These are phyloP conservation scores for Erannis defoliaria DNA, from an alignment of 2,888 invertebrate genomes.

Conservation along the genomic window DNA sequence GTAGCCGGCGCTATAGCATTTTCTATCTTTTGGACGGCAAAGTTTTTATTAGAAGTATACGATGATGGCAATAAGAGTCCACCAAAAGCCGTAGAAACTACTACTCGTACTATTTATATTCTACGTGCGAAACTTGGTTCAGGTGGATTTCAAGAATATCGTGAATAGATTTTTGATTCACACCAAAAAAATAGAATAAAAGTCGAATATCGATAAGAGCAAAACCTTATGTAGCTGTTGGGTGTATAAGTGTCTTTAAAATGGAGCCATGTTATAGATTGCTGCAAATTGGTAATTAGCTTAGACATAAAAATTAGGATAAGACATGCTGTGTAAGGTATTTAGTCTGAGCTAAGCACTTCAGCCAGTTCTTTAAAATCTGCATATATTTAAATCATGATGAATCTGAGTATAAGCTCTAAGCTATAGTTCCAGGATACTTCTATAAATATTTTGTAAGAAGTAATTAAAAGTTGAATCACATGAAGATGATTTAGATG, in stretches of 20 bases:
- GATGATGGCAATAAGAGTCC: neutral
- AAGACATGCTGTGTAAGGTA: neutral
- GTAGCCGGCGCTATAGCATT: constrained; percentile 64
- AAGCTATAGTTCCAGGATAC: neutral
- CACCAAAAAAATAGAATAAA: neutral
- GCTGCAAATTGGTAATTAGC: neutral
- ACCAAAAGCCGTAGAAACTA: neutral
- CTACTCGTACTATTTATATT: neutral
- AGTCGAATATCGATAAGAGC: neutral
- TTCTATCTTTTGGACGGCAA: constrained; percentile 66
- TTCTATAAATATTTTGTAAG: neutral
- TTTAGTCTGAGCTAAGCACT: neutral
- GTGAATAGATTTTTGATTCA: neutral
- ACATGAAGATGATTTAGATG: neutral
- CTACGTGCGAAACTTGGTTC: constrained; percentile 1
- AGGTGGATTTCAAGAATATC: constrained; percentile 1
- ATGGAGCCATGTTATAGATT: neutral
- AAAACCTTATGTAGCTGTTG: neutral
- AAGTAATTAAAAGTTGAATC: too few species aligned
- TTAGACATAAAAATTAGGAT: neutral
- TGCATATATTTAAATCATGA: neutral
- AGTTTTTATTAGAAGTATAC: constrained; percentile 55
- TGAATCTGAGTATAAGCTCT: neutral
- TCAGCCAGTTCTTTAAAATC: neutral
- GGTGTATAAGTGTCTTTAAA: neutral